Base-by-base conservation (phyloP, 2,888 invertebrate genomes). In the Parelbella ahira region DNA sequence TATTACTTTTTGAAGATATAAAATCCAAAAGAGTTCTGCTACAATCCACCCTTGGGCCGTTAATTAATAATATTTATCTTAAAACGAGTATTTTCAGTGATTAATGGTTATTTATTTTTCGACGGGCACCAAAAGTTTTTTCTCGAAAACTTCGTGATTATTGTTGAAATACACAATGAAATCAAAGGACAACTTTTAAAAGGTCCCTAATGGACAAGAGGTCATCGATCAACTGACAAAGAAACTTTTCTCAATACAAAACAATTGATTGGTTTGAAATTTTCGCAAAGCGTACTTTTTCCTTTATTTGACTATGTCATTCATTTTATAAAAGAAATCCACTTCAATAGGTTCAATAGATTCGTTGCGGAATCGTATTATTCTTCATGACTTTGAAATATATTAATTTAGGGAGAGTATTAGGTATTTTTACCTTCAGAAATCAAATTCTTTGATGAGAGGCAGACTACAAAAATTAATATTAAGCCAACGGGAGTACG, bases 171-270 rank as follows among this genome's bases (percentile, higher is more conserved):
- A 69, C 58, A 79, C 70, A 81, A 79, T 73, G 68, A 78, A 80
- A 79, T 77, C 77, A 75, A 78, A 83, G 67, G 73, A 78, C 73
- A 80, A 81, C 72, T 82, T 83, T 78, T 75, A 79, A 80, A 83
- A 80, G 76, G 78, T 66, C 59, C 65, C 72, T 84, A 84, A 83
- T 84, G 86, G 79, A 79, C 78, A 80, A 83, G 70, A 68, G 72
- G 69, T 64, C 74, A 83, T 87, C 84, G 79, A 86, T 86, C 87
- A 87, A 83, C 76, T 71, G 71, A 76, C 82, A 83, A 81, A 79
- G 76, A 80, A 76, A 72, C 61, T 76, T 81, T 72, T 71, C 69
- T 74, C 71, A 72, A 73, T 76, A 72, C 73, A 69, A 74, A 76
- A 74, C 73, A 81, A 78, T 79, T 71, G 68, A 76, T 71, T 64